phyloP scores from a whole-genome alignment of 1,140 invertebrate genomes.

The Galleria mellonella region DNA sequence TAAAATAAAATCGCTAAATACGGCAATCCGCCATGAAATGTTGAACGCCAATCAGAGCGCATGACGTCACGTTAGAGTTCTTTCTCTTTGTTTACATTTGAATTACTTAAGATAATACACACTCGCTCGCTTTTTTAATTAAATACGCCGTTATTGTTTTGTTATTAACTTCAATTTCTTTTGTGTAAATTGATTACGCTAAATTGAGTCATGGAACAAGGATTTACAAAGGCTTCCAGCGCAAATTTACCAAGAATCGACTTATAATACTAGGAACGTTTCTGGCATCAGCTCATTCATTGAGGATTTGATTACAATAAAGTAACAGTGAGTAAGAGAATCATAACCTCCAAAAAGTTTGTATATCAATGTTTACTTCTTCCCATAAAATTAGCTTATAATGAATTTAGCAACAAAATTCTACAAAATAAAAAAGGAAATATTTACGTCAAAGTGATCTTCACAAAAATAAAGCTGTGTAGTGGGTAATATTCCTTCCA shows the following conservation, averaged over 20 bases:
- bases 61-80: too few species aligned
- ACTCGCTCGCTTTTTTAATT: too few species aligned
- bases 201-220: slow-evolving; percentile 11
- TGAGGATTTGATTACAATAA: not conserved
- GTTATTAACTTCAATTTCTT: too few species aligned
- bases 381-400: not conserved
- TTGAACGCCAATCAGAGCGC: too few species aligned
- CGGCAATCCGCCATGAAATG: too few species aligned
- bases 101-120: too few species aligned
- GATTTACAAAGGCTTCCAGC: slow-evolving; percentile 4
- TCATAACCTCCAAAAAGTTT: not conserved
- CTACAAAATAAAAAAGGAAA: not conserved
- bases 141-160: too few species aligned
- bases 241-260: slow-evolving; percentile 8
- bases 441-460: slow-evolving; percentile 7
- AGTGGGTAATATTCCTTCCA: not conserved
- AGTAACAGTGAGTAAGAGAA: not conserved
- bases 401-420: not conserved
- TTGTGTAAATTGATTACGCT: too few species aligned
- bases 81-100: too few species aligned
- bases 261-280: slow-evolving; percentile 7
- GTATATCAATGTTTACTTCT: too few species aligned
- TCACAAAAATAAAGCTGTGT: slow-evolving; percentile 1
- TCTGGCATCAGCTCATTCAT: too few species aligned
- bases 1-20: too few species aligned